These are phyloP conservation scores for Cisticola juncidis DNA, from an alignment of 2,113 vertebrate species.

Conservation along the genomic window DNA sequence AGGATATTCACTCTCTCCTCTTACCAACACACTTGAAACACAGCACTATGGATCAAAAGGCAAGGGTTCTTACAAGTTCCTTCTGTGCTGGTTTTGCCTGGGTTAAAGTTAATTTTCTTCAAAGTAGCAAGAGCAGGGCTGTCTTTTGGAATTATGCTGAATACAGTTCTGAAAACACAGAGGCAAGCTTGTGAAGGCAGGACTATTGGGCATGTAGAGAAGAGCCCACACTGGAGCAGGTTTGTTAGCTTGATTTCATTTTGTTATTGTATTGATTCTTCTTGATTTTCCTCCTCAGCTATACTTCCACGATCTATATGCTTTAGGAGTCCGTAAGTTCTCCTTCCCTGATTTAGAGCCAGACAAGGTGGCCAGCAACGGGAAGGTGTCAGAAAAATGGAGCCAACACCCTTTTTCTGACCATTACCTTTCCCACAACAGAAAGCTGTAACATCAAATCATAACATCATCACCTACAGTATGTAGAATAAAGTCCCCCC, in stretches of 20 bases:
- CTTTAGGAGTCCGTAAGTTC: not conserved
- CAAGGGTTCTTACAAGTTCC: not conserved
- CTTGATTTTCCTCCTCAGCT: not conserved
- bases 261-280: not conserved
- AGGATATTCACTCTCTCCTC: not conserved
- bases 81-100: not conserved
- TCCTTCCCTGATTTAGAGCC: not conserved
- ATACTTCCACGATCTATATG: not conserved
- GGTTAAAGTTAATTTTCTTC: not conserved
- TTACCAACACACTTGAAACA: not conserved
- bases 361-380: not conserved
- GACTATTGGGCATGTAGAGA: not conserved
- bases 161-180: not conserved
- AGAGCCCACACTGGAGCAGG: not conserved
- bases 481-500: not conserved
- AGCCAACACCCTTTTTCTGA: not conserved
- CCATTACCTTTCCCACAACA: not conserved
- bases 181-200: not conserved
- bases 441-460: not conserved
- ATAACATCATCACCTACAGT: not conserved
- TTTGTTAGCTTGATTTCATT: not conserved
- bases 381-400: not conserved
- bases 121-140: not conserved
- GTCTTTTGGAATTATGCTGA: not conserved
- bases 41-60: not conserved